Evolutionary conservation across 2,113 vertebrate genomes (phyloP).

Genomic region (Eclectus roratus): DNA sequence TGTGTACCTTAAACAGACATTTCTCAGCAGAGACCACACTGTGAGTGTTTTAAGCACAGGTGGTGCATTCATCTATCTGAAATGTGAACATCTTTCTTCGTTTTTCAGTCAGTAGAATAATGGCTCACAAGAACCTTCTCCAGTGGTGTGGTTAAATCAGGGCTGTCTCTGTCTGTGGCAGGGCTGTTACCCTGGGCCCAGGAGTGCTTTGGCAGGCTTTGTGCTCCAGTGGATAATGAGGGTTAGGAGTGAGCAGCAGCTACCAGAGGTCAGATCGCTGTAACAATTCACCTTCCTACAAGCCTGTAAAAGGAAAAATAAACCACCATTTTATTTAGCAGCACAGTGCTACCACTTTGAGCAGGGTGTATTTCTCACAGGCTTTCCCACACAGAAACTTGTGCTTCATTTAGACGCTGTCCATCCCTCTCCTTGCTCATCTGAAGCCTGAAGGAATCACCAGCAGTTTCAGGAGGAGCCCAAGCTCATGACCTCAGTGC

Average conservation of each 20-base stretch:
- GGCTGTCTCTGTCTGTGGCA: background rate
- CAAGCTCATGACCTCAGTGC: background rate
- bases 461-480: background rate
- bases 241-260: background rate
- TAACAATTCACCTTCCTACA: background rate
- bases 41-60: background rate
- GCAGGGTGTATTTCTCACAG: background rate
- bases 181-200: background rate
- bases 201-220: background rate
- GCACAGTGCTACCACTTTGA: background rate
- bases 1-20: background rate
- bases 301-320: background rate
- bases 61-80: background rate
- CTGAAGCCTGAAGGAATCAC: background rate
- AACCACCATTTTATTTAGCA: background rate
- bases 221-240: background rate
- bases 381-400: background rate
- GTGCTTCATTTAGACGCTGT: rapidly evolving
- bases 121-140: background rate
- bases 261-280: background rate
- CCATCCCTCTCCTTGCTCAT: rapidly evolving
- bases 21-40: background rate
- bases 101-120: background rate
- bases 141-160: background rate
- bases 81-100: background rate